Base-by-base conservation (phyloP, 92 coral and sea anemone genomes). In the Nematostella vectensis region DNA sequence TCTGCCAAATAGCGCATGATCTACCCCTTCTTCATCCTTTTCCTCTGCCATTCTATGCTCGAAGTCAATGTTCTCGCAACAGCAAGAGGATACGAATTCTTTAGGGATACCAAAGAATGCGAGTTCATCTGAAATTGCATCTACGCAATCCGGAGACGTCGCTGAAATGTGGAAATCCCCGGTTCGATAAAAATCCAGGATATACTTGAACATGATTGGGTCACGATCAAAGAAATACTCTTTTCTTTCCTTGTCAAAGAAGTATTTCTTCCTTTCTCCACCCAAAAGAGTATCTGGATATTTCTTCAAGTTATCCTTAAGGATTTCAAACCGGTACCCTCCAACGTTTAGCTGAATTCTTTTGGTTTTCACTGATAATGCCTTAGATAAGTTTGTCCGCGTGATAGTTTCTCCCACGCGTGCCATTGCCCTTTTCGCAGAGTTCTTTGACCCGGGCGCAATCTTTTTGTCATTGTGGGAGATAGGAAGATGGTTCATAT, bases 181-280 rank as follows among this genome's bases (percentile, higher is more conserved):
- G 9, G 71, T 53, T 6, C 61, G 63, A 19, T 50, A 61, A 62
- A 51, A 76, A 1, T 76, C 66, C 3, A 76, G 56, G 15, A 76
- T 62, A 56, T 76, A 61, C 3, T 61, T 49, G 17, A 76, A 76
- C 1, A 71, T 65, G 26, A 68, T 77, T 17, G 83, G 83, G 58
- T 76, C 83, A 27, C 83, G 70, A 25, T 76, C 83, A 50, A 76
- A 76, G 48, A 76, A 76, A 55, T 68, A 70, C 30, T 76, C 83
- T 20, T 17, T 39, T 33, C 55, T 65, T 11, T 38, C 71, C 9
- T 54, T 24, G 15, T 65, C 71, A 31, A 42, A 65, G 31, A 31
- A 65, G 15, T 24, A 11, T 12, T 33, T 53, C 15, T 17, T 65
- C 15, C 29, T 37, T 9, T 18, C 12, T 4, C 61, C 55, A 39